phyloP scores from a whole-genome alignment of 2,113 vertebrate species.

The Lagopus leucura region DNA sequence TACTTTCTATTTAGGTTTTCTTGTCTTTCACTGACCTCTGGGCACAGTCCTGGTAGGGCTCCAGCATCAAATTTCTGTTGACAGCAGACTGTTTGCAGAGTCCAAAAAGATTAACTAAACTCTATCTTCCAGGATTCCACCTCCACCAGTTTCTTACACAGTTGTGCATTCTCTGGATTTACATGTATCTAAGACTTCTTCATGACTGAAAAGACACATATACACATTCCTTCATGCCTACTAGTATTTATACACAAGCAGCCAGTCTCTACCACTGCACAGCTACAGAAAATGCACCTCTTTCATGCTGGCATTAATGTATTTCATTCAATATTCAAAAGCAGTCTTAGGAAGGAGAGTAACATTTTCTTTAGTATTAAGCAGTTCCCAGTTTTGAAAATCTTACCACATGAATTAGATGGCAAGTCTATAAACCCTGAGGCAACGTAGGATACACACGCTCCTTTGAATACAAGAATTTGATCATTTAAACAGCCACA shows the following conservation, averaged over 20 bases:
- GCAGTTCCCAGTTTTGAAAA: background rate
- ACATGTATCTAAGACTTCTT: background rate
- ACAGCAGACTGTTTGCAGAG: background rate
- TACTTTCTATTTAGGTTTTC: background rate
- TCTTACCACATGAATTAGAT: background rate
- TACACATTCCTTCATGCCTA: background rate
- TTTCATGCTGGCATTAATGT: background rate
- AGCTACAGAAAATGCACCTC: background rate
- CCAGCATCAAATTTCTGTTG: background rate
- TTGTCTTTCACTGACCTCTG: fast-evolving
- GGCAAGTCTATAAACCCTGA: background rate
- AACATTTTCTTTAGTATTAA: background rate
- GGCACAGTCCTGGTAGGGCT: background rate
- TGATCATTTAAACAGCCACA: background rate
- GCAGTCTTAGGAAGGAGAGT: background rate
- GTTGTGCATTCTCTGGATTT: background rate
- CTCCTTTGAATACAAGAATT: background rate
- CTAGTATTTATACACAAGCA: background rate
- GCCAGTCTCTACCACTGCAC: background rate
- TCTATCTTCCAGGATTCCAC: background rate
- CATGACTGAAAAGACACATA: background rate
- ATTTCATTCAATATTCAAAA: background rate
- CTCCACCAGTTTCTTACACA: background rate
- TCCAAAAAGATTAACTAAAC: background rate
- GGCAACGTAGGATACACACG: background rate